Evolutionary conservation across 35 echinoderm and acorn worm genomes (phyloP), one percentile per base, ranked within the genome.

Genomic region (Lytechinus variegatus): DNA sequence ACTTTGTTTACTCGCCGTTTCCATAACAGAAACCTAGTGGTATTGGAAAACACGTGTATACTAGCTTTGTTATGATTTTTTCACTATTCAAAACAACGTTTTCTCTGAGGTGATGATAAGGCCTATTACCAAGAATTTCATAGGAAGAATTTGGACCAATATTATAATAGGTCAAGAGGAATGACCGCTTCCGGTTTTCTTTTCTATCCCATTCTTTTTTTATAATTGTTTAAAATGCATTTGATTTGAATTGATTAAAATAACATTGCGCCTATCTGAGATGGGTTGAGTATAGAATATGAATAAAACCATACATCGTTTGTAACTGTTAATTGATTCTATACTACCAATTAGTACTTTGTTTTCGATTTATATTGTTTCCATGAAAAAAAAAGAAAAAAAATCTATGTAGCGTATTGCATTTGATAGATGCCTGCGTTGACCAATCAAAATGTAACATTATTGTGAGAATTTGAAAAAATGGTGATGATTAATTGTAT

Each of bases 31-130:
- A 44, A 79, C 21, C 33, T 24, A 24, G 66, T 79, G 19, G 66
- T 79, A n/a, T 79, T 79, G 66, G 66, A 79, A 72, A 79, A 79
- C 66, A 79, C 66, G 66, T 79, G 66, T 24, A 79, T n/a, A 79
- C 66, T 24, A 79, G 66, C 66, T 79, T 79, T 14, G 66, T 79
- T 79, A 7, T 79, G 4, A n/a, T 16, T 79, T 24, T 79, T n/a
- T 60, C n/a, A 79, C 66, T 79, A 79, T 79, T n/a, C 12, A 24
- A 79, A 79, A 79, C 19, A 79, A 79, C 14, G 66, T 79, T 71
- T 5, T 79, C 19, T 79, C 14, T 3, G 16, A 79, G 66, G 16
- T 24, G 66, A 44, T 44, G 33, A 44, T 44, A n/a, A n/a, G 19
- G n/a, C n/a, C 24, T 24, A n/a, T 0, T 79, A 79, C 66, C 19